Base-by-base conservation (phyloP, 2,113 vertebrate genomes). In the Telmatochromis sp. region DNA sequence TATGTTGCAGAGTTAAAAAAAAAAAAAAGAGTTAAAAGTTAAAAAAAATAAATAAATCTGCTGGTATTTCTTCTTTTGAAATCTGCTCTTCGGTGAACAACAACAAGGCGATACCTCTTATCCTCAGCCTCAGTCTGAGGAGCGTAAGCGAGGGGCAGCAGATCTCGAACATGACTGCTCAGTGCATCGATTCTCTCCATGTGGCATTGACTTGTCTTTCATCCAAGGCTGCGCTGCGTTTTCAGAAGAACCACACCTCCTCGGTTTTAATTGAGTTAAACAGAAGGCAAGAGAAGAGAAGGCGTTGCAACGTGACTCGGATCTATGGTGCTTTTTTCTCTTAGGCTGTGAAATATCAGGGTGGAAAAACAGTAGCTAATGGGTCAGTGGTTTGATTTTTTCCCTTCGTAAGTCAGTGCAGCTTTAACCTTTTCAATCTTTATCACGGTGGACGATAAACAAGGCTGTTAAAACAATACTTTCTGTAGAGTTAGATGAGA, bases 111-210 rank as follows among this genome's bases (percentile, higher is more conserved):
- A n/a, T 9, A 5, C 83, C 71, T 51, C 23, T 31, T 83, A 13
- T 45, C 2, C 23, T 63, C 55, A 3, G 31, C 33, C 9, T 54
- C 79, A 65, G 54, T 71, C 50, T 58, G 51, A 81, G 13, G 60
- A 75, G 80, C 14, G 13, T 75, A 80, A 91, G 81, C 5, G 14
- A 82, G 50, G 63, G 84, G 83, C 54, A 57, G 87, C 60, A 50
- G 71, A 68, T 78, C 55, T 91, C 4, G 26, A 89, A 85, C 68
- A 60, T 5, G 37, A 82, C 60, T 37, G 58, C 82, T 80, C 55
- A 33, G 33, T 42, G 45, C 51, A 92, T 89, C 9, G 57, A 93
- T 92, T 89, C 47, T 90, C 86, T 85, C 90, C 60, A 80, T 68
- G 45, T 84, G 88, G 58, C 88, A 85, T 81, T 54, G 82, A 90